Evolutionary conservation across 2,797 vertebrate species (phyloP), one percentile per base, ranked within the genome.

Genomic region (Artibeus jamaicensis): DNA sequence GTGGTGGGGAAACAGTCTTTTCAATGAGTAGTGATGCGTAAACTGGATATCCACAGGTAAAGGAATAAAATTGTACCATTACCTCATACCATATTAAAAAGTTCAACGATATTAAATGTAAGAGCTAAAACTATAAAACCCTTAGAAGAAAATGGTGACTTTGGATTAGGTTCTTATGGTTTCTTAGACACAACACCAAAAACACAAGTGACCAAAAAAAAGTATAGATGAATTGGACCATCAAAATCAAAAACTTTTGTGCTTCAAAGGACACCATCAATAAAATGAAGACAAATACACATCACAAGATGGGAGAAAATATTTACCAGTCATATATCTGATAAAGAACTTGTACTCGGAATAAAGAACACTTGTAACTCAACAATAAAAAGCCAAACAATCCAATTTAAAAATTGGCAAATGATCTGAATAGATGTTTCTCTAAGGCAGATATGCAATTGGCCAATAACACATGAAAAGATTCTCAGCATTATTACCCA

Each of bases 371-470:
- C 65, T 90, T 81, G 68, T 9, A 85, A 71, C 22, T 88, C 79
- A 92, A 91, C 39, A 93, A 85, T 34, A 91, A 95, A 87, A 90
- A 76, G 70, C 59, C 12, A 93, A 67, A 83, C 70, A 92, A 87
- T 50, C 44, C 29, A 77, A 62, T 77, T 62, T 50, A 83, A 82
- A 92, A 87, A 55, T 70, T 82, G 42, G 67, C 22, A 93, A 90
- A 59, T 81, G 39, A 59, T 90, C 76, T 86, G 29, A 89, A 86
- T 50, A 93, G 81, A 68, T 39, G 68, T 44, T 86, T 90, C 29
- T 68, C 79, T 74, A 82, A 67, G 29, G 26, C 76, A 89, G 86
- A 74, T 57, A 76, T 3, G 24, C 57, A 76, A 76, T 67, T 81
- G n/a, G 34, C 32, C 42, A 82, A 77, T n/a, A 84, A 62, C 53